These are phyloP conservation scores for Melanotaenia maccullochi DNA, from an alignment of 2,797 vertebrate species.

Conservation along the genomic window DNA sequence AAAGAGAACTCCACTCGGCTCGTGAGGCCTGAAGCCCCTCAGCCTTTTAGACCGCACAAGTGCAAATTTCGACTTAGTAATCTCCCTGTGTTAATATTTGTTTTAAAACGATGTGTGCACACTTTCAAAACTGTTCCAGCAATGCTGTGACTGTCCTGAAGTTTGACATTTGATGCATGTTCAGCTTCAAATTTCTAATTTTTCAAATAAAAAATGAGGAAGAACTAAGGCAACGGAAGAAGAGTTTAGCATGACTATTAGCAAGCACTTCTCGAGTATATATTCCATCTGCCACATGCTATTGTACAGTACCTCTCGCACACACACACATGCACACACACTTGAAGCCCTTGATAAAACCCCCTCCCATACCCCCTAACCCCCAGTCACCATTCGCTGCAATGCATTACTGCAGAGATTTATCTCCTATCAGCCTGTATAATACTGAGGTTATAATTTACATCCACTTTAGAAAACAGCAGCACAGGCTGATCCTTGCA, in stretches of 20 bases:
- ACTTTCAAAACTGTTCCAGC: conserved; percentile 48
- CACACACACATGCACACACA: conserved; percentile 42
- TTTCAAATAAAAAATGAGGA: conserved; percentile 16
- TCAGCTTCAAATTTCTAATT: not conserved
- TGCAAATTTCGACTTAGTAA: conserved; percentile 77
- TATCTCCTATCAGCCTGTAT: conserved; percentile 83
- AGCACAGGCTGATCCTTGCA: conserved; percentile 76
- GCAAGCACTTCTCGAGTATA: conserved; percentile 61
- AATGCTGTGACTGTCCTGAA: conserved; percentile 2
- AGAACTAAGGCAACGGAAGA: conserved; percentile 44
- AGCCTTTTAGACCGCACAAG: conserved; percentile 77
- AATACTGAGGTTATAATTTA: conserved; percentile 86
- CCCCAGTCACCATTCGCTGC: conserved; percentile 64
- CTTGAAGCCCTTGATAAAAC: conserved; percentile 48
- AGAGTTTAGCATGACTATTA: conserved; percentile 70
- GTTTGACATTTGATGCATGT: conserved; percentile 7
- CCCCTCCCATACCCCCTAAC: conserved; percentile 23
- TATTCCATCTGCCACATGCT: conserved; percentile 75
- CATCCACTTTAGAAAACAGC: conserved; percentile 85
- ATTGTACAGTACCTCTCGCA: conserved; percentile 71
- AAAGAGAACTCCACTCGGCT: conserved; percentile 81
- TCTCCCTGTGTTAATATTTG: conserved; percentile 80
- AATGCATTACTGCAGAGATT: conserved; percentile 85
- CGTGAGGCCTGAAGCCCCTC: conserved; percentile 73
- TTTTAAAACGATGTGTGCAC: conserved; percentile 67